Evolutionary conservation across 1,140 invertebrate genomes (phyloP).

Genomic region (Zaprionus vittiger): DNA sequence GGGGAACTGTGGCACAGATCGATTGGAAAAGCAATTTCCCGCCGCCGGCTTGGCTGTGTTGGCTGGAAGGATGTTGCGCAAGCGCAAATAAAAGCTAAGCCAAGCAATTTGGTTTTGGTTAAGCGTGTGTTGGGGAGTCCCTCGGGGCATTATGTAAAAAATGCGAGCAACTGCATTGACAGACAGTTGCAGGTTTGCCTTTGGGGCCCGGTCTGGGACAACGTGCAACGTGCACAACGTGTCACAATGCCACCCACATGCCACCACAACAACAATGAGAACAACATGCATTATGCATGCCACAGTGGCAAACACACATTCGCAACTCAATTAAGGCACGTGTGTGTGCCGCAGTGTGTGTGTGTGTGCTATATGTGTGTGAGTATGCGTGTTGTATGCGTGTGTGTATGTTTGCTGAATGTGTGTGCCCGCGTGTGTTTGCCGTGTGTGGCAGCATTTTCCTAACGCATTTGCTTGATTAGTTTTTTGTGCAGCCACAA

Average conservation of each 20-base stretch:
- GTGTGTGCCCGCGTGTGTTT: conserved; percentile 1
- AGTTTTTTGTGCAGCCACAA: conserved; percentile 39
- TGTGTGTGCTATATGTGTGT: not conserved
- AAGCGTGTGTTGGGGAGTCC: not conserved
- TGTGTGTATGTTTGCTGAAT: not conserved
- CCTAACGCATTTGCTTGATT: conserved; percentile 45
- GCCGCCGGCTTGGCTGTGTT: conserved; percentile 28
- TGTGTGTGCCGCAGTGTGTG: not conserved
- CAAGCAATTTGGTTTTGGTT: conserved; percentile 54
- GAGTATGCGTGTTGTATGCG: not conserved
- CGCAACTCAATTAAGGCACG: conserved; percentile 40
- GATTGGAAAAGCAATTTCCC: conserved; percentile 72
- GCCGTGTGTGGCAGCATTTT: conserved; percentile 20
- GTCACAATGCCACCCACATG: conserved; percentile 42
- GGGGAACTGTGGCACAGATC: conserved; percentile 58
- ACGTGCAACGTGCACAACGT: conserved; percentile 17
- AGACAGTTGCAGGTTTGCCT: conserved; percentile 17
- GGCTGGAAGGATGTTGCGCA: conserved; percentile 62
- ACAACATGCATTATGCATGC: conserved; percentile 26
- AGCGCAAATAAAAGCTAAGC: conserved; percentile 40
- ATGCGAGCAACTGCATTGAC: conserved; percentile 10
- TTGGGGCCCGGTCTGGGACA: conserved; percentile 7
- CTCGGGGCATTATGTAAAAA: conserved; percentile 23
- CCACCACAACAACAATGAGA: not conserved
- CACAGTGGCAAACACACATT: conserved; percentile 34